Base-by-base conservation (phyloP, 2,113 vertebrate species). In the Platycercus adscitus region DNA sequence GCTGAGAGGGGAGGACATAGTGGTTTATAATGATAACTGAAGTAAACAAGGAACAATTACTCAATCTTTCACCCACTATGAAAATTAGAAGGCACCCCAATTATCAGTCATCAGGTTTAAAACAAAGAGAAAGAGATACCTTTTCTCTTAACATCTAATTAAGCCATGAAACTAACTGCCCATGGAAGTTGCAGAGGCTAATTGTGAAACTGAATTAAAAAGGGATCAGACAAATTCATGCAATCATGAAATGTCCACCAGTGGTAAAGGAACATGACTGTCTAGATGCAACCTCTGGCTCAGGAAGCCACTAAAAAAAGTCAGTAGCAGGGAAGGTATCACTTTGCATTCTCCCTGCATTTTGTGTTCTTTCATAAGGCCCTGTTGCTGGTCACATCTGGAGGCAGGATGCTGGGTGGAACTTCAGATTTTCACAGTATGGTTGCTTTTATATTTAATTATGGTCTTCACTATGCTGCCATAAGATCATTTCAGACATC, bases 41-140 rank as follows among this genome's bases (percentile, higher is more conserved):
- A 92, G 66, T 95, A 97, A 96, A 96, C 84, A 95, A 11, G 18
- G 77, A 79, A 81, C 65, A 86, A 81, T 89, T 93, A 92, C 69
- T 93, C 68, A 79, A 84, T 87, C 89, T 89, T 91, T 81, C 52
- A 89, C 73, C 52, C 70, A 79, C 89, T 89, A 56, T 29, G 43
- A 95, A 73, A 93, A 91, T 92, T 84, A 93, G 80, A 78, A 94
- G 73, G 73, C 80, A 93, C 50, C 80, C 26, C 76, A 78, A 78
- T 81, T 93, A 86, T 83, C 76, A 81, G 47, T 56, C 55, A 84
- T 35, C 29, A 68, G 52, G 35, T 64, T 97, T 94, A 85, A 96
- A 95, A 81, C 65, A 68, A 66, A 75, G 55, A 73, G 64, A 82
- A 92, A 92, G 29, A 93, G 81, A 96, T 69, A 86, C 29, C 46